A percentile compares a stretch with the other conserved stretches of the same genome.
Evolutionary conservation across 2,888 invertebrate genomes (phyloP).

Genomic region (Listrodromus nycthemerus): DNA sequence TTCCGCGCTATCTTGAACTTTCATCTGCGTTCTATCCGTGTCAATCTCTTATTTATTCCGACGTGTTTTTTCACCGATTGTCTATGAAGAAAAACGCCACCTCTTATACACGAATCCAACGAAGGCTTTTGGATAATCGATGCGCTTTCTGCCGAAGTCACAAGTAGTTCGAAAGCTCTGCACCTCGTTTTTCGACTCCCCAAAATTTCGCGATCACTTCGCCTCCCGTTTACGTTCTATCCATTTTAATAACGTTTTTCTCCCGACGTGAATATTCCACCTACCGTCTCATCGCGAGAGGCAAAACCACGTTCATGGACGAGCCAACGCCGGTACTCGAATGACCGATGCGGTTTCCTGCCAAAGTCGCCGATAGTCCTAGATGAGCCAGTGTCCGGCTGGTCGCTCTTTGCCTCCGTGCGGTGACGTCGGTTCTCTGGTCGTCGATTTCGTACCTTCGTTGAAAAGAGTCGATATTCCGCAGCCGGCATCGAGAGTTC

Average conservation of each 20-base stretch:
- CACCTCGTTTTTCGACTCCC: background rate
- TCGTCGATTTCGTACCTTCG: conserved; percentile 42
- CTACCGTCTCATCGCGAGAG: background rate
- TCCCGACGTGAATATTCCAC: background rate
- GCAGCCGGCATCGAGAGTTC: conserved; percentile 75
- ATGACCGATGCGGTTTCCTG: conserved; percentile 40
- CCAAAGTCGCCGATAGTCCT: conserved; percentile 34
- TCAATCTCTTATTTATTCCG: too few species aligned
- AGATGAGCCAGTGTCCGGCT: conserved; percentile 5
- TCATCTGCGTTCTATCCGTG: too few species aligned
- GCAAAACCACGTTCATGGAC: background rate
- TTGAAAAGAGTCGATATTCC: conserved; percentile 82
- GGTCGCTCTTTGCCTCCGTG: conserved; percentile 11
- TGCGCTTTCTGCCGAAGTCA: conserved; percentile 46
- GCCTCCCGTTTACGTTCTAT: background rate
- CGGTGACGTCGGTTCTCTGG: conserved; percentile 38
- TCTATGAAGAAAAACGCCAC: too few species aligned
- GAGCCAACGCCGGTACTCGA: background rate
- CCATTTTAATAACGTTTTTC: background rate
- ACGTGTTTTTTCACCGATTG: too few species aligned
- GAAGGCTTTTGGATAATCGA: background rate
- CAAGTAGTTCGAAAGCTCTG: background rate
- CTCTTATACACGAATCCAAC: too few species aligned
- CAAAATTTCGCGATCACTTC: background rate
- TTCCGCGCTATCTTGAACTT: background rate